Conservation (phyloP, 2,797 vertebrate species). For the Neosilurus hyrtlii region DNA sequence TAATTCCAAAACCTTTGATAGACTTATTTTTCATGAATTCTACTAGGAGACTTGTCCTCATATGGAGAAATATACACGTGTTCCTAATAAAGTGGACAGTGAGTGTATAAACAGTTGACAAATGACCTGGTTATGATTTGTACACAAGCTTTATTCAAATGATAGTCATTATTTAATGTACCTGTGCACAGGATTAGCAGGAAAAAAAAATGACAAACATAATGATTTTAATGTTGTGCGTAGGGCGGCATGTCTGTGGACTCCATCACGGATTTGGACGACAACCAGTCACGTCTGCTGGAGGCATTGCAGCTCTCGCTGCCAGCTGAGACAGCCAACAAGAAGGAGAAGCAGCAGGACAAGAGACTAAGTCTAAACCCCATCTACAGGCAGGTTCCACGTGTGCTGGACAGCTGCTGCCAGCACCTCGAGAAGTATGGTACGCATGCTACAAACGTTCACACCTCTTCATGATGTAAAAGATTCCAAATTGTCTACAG, state of each 20-base stretch:
- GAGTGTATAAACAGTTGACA: not conserved
- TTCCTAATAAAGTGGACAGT: not conserved
- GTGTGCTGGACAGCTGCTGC: slow-evolving; percentile 93
- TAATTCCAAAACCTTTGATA: too few species aligned
- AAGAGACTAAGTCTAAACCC: slow-evolving; percentile 96
- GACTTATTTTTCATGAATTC: too few species aligned
- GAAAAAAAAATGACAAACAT: slow-evolving; percentile 2
- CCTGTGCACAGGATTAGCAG: not conserved
- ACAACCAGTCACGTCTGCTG: slow-evolving; percentile 90
- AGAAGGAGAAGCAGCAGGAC: slow-evolving; percentile 80
- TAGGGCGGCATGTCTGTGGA: slow-evolving; percentile 98
- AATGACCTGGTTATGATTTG: not conserved
- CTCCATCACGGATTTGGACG: slow-evolving; percentile 96
- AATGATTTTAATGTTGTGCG: slow-evolving; percentile 58
- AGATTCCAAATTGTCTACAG: not conserved
- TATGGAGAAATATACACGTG: not conserved
- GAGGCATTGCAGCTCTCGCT: slow-evolving; percentile 96
- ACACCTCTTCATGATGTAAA: not conserved
- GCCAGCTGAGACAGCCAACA: slow-evolving; percentile 84
- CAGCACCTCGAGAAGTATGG: slow-evolving; percentile 94
- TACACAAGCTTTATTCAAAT: not conserved
- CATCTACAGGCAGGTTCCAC: slow-evolving; percentile 94
- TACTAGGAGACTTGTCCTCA: too few species aligned
- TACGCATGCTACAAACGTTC: slow-evolving; percentile 62
- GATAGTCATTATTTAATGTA: not conserved